Conservation (phyloP, 2,797 vertebrate genomes). For the Rhinatrema bivittatum region DNA sequence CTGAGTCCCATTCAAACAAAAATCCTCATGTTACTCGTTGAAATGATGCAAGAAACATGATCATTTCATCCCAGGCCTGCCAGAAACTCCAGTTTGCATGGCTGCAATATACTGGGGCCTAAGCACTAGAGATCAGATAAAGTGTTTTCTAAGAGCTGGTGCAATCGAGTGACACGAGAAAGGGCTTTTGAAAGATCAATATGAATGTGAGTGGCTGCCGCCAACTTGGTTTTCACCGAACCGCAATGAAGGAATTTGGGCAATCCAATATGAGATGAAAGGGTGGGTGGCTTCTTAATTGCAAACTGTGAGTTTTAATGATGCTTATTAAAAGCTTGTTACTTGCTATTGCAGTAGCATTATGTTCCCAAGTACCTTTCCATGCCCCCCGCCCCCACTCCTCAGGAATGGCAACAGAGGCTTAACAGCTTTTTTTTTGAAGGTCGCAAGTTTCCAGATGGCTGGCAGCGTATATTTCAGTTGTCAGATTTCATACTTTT, state of each 20-base stretch:
- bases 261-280: slow-evolving; percentile 43
- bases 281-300: slow-evolving; percentile 26
- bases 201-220: slow-evolving; percentile 32
- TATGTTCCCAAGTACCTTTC: slow-evolving; percentile 5
- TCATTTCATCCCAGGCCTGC: slow-evolving; percentile 18
- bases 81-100: slow-evolving; percentile 28
- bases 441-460: background rate
- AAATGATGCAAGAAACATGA: slow-evolving; percentile 37
- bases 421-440: background rate
- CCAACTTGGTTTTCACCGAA: slow-evolving; percentile 24
- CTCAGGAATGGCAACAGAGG: slow-evolving; percentile 14
- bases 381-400: no score
- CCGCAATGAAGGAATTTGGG: slow-evolving; percentile 26
- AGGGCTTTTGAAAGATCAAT: slow-evolving; percentile 44
- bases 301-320: slow-evolving; percentile 43
- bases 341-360: slow-evolving; percentile 35
- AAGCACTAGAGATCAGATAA: slow-evolving; percentile 38
- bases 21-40: slow-evolving; percentile 44
- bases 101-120: slow-evolving; percentile 17
- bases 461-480: background rate
- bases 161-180: slow-evolving; percentile 27
- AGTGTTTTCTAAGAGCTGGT: slow-evolving; percentile 30
- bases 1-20: slow-evolving; percentile 45
- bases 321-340: slow-evolving; percentile 49
- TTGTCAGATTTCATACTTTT: background rate